Evolutionary conservation across 2,888 invertebrate species (phyloP).

Genomic region (Calliscelio sp.): DNA sequence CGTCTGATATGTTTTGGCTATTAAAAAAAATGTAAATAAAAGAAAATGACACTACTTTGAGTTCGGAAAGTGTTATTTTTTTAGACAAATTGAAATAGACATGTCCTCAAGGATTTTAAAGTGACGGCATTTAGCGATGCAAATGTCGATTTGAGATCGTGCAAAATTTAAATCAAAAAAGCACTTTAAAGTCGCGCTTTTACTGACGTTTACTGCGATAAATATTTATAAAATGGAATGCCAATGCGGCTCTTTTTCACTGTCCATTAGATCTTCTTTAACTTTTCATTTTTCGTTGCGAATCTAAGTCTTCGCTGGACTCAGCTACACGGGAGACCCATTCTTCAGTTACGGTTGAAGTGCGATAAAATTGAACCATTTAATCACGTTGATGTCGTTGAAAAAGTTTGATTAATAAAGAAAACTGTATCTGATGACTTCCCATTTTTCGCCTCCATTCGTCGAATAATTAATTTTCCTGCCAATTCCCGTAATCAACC

Average conservation of each 20-base stretch:
- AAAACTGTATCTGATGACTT: not conserved
- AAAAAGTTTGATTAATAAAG: constrained; percentile 40
- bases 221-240: constrained; percentile 55
- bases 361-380: constrained; percentile 29
- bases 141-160: constrained; percentile 16
- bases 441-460: not conserved
- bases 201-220: constrained; percentile 20
- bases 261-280: constrained; percentile 51
- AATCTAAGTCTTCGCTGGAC: constrained; percentile 14
- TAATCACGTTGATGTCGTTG: constrained; percentile 23
- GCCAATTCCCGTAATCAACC: not conserved
- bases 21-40: not conserved
- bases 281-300: constrained; percentile 50
- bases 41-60: no score
- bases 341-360: constrained; percentile 28
- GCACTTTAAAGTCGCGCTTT: constrained; percentile 20
- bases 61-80: no score
- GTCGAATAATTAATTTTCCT: constrained; percentile 2
- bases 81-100: constrained; percentile 32
- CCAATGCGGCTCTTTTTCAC: constrained; percentile 27
- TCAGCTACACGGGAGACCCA: constrained; percentile 17
- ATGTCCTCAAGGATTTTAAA: constrained; percentile 8
- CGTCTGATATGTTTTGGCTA: no score
- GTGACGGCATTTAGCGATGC: not conserved
- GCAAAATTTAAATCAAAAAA: constrained; percentile 41